These are phyloP conservation scores for Polypterus bichir DNA, from an alignment of 2,113 vertebrate genomes.

Conservation along the genomic window DNA sequence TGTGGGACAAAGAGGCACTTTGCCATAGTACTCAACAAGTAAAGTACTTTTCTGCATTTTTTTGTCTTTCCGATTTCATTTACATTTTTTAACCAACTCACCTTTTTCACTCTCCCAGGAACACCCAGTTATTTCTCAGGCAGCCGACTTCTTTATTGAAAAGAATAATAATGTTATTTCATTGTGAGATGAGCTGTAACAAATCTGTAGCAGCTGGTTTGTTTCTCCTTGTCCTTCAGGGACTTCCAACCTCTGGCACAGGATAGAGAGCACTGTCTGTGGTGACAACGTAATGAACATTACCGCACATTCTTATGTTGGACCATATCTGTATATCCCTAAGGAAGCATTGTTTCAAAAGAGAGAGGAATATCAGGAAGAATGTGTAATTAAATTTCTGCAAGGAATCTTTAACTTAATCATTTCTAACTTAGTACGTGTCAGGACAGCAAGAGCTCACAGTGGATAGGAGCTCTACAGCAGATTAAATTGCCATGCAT, in stretches of 20 bases:
- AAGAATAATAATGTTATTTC: constrained; percentile 13
- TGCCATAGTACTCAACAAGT: no score
- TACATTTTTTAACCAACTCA: background rate
- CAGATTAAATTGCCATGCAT: background rate
- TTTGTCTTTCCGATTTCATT: background rate
- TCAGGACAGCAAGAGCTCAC: background rate
- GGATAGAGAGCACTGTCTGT: constrained; percentile 3
- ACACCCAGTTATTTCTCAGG: constrained; percentile 3
- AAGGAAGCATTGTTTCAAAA: constrained; percentile 5
- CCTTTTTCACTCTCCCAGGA: background rate
- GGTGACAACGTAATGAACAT: constrained; percentile 5
- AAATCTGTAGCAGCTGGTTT: constrained; percentile 12
- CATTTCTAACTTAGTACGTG: constrained; percentile 5
- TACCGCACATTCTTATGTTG: constrained; percentile 1
- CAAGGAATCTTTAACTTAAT: constrained; percentile 10
- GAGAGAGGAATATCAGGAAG: constrained; percentile 4
- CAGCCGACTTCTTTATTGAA: constrained; percentile 9
- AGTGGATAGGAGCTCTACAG: background rate
- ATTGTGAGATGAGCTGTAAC: constrained; percentile 12
- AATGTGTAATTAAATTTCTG: constrained; percentile 13
- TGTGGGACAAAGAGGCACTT: no score
- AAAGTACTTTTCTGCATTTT: background rate
- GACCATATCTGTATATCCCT: constrained; percentile 2
- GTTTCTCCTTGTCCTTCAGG: constrained; percentile 9
- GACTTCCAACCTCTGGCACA: background rate